A percentile compares a stretch with the other conserved stretches of the same genome.
These are phyloP conservation scores for Otus sunia DNA, from an alignment of 2,113 vertebrate genomes.

Conservation along the genomic window DNA sequence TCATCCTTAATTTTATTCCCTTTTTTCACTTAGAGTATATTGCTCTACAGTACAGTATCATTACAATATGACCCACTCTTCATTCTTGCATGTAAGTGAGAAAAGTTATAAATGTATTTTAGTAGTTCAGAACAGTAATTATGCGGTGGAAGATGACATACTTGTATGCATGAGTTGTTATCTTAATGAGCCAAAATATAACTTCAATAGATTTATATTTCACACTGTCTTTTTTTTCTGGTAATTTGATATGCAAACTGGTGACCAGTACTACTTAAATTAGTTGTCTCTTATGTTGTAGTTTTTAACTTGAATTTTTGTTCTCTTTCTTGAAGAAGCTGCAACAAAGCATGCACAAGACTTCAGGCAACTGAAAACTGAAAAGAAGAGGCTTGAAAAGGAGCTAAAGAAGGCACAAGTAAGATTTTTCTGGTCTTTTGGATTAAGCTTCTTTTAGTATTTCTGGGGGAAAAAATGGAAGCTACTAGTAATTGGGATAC, in stretches of 20 bases:
- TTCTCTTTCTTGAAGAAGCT: constrained; percentile 76
- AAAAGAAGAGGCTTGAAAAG: constrained; percentile 82
- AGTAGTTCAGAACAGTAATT: background rate
- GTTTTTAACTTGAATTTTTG: background rate
- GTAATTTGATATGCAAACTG: background rate
- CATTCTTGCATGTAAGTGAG: background rate
- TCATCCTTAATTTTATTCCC: background rate
- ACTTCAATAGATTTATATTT: background rate
- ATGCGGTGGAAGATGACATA: background rate
- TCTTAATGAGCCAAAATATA: background rate
- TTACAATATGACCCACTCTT: background rate
- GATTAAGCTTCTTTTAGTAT: background rate
- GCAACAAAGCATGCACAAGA: constrained; percentile 79
- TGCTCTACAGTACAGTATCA: background rate
- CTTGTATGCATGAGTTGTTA: background rate
- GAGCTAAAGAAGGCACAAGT: constrained; percentile 86
- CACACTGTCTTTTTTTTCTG: background rate
- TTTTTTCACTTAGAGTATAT: background rate
- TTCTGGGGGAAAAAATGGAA: background rate
- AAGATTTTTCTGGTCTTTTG: background rate
- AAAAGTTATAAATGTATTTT: background rate
- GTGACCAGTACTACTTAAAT: background rate
- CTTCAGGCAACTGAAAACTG: constrained; percentile 80
- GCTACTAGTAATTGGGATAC: background rate
- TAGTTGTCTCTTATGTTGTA: background rate